These are phyloP conservation scores for Atta colombica DNA, from an alignment of 1,140 invertebrate species.

Conservation along the genomic window DNA sequence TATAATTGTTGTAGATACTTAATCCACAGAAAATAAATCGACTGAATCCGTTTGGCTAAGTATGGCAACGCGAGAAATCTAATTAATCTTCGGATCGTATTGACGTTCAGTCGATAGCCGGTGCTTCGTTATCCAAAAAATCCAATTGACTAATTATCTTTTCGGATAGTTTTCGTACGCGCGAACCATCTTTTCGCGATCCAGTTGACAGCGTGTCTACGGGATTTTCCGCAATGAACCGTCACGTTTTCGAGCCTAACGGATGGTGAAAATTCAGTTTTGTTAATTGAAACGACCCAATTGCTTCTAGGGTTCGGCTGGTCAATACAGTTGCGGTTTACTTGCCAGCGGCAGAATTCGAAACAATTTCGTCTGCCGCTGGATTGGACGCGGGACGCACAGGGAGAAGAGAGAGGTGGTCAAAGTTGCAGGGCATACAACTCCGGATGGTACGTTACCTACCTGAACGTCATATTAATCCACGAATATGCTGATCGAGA, in stretches of 20 bases:
- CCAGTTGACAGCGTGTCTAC: background rate
- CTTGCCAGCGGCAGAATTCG: slow-evolving; percentile 22
- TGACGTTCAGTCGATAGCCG: slow-evolving; percentile 19
- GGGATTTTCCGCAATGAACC: slow-evolving; percentile 64
- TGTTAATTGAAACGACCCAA: slow-evolving; percentile 73
- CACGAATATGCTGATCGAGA: slow-evolving; percentile 66
- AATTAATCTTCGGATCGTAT: slow-evolving; percentile 55
- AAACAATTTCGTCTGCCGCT: slow-evolving; percentile 58
- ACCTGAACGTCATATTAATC: slow-evolving; percentile 63
- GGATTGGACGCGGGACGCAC: background rate
- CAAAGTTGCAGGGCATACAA: slow-evolving; percentile 50
- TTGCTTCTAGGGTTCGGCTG: slow-evolving; percentile 62
- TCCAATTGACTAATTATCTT: slow-evolving; percentile 69
- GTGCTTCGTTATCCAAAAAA: slow-evolving; percentile 55
- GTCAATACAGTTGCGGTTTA: slow-evolving; percentile 63
- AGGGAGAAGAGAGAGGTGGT: background rate
- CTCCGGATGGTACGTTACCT: slow-evolving; percentile 48
- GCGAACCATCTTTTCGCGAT: slow-evolving; percentile 45
- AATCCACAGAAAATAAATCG: slow-evolving; percentile 2
- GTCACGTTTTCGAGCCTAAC: slow-evolving; percentile 60
- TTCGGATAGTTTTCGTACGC: slow-evolving; percentile 36
- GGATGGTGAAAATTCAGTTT: slow-evolving; percentile 73
- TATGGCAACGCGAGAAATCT: background rate
- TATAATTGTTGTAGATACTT: background rate
- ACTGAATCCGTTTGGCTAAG: background rate